Evolutionary conservation across 2,113 vertebrate species (phyloP).

Genomic region (Nesogale talazaci): DNA sequence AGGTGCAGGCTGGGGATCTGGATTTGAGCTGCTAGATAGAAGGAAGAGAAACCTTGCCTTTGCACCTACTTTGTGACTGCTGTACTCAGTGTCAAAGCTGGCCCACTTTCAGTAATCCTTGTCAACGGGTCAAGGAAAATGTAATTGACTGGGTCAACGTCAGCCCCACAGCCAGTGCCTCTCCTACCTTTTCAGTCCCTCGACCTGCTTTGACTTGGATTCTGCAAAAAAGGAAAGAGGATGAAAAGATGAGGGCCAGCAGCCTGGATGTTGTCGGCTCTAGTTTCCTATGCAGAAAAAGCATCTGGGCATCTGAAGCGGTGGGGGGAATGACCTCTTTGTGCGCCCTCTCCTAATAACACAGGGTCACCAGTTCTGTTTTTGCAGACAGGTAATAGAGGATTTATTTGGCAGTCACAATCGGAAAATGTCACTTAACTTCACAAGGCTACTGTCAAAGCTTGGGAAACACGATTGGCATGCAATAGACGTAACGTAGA

Average conservation of each 20-base stretch:
- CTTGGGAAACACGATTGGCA: conserved; percentile 9
- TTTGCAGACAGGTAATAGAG: conserved; percentile 26
- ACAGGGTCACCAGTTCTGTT: neutral
- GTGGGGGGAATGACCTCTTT: neutral
- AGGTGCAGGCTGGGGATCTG: neutral
- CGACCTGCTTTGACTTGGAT: neutral
- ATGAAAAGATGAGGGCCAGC: neutral
- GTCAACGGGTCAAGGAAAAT: neutral
- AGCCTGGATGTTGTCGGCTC: neutral
- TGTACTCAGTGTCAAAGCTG: neutral
- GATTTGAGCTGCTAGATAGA: neutral
- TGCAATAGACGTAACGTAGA: neutral
- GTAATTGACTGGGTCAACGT: neutral
- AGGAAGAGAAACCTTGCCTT: neutral
- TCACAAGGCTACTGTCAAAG: neutral
- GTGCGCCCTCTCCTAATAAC: conserved; percentile 9
- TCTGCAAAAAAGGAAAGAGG: neutral
- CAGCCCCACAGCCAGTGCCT: neutral
- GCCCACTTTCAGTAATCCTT: neutral
- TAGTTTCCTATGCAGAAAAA: conserved; percentile 2
- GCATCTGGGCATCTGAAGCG: neutral
- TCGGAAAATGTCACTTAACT: conserved; percentile 60
- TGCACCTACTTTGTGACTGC: neutral
- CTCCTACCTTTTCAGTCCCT: neutral
- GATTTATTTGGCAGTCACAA: neutral